Percentiles rank a stretch among this genome's conserved stretches.
phyloP scores from a whole-genome alignment of 2,888 invertebrate genomes.

The Catonia carolina region DNA sequence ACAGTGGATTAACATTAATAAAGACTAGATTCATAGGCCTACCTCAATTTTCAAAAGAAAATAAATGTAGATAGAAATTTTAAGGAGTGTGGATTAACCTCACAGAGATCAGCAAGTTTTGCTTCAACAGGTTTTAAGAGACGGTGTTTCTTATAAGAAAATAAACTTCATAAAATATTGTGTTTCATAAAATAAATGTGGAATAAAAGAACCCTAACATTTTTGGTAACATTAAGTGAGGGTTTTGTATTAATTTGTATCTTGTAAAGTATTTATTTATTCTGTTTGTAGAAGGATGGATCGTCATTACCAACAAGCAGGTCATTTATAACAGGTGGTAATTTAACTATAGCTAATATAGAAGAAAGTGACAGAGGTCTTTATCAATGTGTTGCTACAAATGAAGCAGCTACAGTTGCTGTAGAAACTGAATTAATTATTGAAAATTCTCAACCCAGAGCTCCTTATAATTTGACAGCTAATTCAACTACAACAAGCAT shows the following conservation, averaged over 20 bases:
- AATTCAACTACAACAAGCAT: slow-evolving; percentile 63
- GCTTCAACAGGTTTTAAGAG: too few species aligned
- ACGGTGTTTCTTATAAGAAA: too few species aligned
- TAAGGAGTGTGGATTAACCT: too few species aligned
- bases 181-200: too few species aligned
- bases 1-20: too few species aligned
- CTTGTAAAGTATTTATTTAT: neutral
- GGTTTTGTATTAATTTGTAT: neutral
- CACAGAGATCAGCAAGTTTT: too few species aligned
- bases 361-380: slow-evolving; percentile 81
- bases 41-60: too few species aligned
- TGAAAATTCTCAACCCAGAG: slow-evolving; percentile 81
- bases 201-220: too few species aligned
- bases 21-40: too few species aligned
- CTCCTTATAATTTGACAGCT: slow-evolving; percentile 80
- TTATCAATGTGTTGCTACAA: slow-evolving; percentile 75
- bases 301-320: slow-evolving; percentile 60
- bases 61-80: too few species aligned
- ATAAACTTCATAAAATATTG: neutral
- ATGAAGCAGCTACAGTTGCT: slow-evolving; percentile 79
- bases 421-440: slow-evolving; percentile 74
- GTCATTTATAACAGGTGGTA: slow-evolving; percentile 60
- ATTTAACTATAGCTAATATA: slow-evolving; percentile 75
- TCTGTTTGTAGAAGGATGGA: slow-evolving; percentile 62
- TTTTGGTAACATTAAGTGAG: neutral